Evolutionary conservation across 2,888 invertebrate genomes (phyloP), one percentile per base, ranked within the genome.

Genomic region (Chloroclystis v-ata): DNA sequence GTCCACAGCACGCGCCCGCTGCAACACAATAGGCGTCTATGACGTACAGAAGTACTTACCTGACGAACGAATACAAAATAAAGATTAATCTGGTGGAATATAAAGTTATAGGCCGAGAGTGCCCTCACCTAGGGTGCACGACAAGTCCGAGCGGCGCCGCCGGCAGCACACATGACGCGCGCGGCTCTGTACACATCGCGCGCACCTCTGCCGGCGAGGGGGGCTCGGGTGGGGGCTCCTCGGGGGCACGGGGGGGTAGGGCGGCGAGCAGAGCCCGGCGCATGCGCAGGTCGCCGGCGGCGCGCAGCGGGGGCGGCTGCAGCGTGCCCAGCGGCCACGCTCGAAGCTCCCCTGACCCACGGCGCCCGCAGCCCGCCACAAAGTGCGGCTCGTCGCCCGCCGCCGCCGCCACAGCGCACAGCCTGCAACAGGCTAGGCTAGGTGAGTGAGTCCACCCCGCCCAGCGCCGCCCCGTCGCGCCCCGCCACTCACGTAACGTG

Each of bases 1-100:
- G 65, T 73, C 80, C 79, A 80, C 57, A 73, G 57, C 56, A 72
- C 69, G 1, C 68, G 63, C 5, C 64, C 71, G 40, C 80, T 80
- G 66, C 1, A 40, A 54, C 44, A 29, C 12, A 7, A 7, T 7
- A 1, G n/a, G 7, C 26, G 7, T 5, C n/a, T 3, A 4, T 8
- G 14, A n/a, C 9, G 26, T 5, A n/a, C n/a, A n/a, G n/a, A n/a
- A n/a, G n/a, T n/a, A n/a, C n/a, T n/a, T n/a, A n/a, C n/a, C n/a
- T n/a, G n/a, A n/a, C n/a, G n/a, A n/a, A n/a, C n/a, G n/a, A n/a
- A n/a, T n/a, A n/a, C n/a, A n/a, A n/a, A n/a, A n/a, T n/a, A n/a
- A n/a, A n/a, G n/a, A n/a, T n/a, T n/a, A n/a, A n/a, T n/a, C n/a
- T n/a, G n/a, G n/a, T n/a, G n/a, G n/a, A n/a, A n/a, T n/a, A n/a